Conservation (phyloP, 2,113 vertebrate genomes). For the Lynx canadensis region DNA sequence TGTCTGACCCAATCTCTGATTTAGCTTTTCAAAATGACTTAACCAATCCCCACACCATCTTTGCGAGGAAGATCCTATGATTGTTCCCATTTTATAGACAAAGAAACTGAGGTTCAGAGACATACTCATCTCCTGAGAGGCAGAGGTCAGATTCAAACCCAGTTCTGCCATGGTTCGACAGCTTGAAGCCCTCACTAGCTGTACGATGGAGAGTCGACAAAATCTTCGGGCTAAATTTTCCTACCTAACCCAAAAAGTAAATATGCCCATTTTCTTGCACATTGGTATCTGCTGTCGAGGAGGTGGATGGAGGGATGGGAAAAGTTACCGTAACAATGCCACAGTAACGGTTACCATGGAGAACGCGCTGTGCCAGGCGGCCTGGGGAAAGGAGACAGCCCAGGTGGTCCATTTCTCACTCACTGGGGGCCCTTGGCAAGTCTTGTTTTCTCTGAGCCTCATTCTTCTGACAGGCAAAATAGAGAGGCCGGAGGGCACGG, state of each 20-base stretch:
- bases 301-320: background rate
- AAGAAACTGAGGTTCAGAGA: background rate
- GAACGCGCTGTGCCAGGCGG: background rate
- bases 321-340: background rate
- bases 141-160: background rate
- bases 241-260: background rate
- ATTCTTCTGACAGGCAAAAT: background rate
- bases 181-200: background rate
- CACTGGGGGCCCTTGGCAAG: background rate
- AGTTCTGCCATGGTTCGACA: background rate
- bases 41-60: background rate
- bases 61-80: background rate
- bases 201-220: fast-evolving
- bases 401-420: background rate
- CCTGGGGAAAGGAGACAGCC: background rate
- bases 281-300: background rate
- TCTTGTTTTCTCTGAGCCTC: background rate
- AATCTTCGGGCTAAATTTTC: background rate
- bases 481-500: background rate
- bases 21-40: background rate
- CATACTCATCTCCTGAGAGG: background rate
- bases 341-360: conserved; percentile 30
- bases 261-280: background rate
- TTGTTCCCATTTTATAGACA: background rate
- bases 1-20: background rate